These are phyloP conservation scores for Rhyzopertha dominica DNA, from an alignment of 1,140 invertebrate genomes.

Conservation along the genomic window DNA sequence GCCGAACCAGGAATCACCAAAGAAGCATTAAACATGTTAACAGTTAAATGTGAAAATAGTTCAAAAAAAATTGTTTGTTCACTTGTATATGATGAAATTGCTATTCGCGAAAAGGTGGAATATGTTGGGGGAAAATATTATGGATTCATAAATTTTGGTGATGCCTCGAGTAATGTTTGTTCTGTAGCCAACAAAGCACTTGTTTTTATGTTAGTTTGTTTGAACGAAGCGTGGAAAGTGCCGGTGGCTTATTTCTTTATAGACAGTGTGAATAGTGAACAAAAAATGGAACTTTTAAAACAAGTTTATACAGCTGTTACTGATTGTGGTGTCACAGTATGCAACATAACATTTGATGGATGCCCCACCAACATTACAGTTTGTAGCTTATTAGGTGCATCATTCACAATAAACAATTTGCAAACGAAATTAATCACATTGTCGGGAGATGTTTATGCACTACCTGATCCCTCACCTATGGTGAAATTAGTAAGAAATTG, in stretches of 20 bases:
- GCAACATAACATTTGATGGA: conserved; percentile 29
- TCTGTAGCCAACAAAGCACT: conserved; percentile 34
- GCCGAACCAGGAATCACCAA: no score
- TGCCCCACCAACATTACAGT: conserved; percentile 27
- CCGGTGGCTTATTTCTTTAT: conserved; percentile 43
- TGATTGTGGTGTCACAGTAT: conserved; percentile 26
- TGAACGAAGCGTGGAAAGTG: conserved; percentile 40
- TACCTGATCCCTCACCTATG: conserved; percentile 19
- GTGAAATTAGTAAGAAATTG: conserved; percentile 20
- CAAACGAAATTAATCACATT: conserved; percentile 15
- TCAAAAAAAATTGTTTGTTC: conserved; percentile 24
- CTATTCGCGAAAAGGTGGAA: conserved; percentile 31
- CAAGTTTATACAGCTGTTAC: conserved; percentile 31
- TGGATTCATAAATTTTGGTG: conserved; percentile 35
- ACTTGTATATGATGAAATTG: conserved; percentile 38
- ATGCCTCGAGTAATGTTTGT: conserved; percentile 16
- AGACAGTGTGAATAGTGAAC: conserved; percentile 16
- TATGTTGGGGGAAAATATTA: conserved; percentile 25
- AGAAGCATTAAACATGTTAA: conserved; percentile 27
- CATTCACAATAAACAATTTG: conserved; percentile 26
- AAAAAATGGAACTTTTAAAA: conserved; percentile 28
- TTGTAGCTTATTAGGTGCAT: conserved; percentile 27
- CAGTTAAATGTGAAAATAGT: conserved; percentile 13
- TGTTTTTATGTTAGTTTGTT: conserved; percentile 33
- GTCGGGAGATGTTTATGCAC: conserved; percentile 12